phyloP scores from a whole-genome alignment of 1,140 invertebrate species.

The Onthophagus taurus region DNA sequence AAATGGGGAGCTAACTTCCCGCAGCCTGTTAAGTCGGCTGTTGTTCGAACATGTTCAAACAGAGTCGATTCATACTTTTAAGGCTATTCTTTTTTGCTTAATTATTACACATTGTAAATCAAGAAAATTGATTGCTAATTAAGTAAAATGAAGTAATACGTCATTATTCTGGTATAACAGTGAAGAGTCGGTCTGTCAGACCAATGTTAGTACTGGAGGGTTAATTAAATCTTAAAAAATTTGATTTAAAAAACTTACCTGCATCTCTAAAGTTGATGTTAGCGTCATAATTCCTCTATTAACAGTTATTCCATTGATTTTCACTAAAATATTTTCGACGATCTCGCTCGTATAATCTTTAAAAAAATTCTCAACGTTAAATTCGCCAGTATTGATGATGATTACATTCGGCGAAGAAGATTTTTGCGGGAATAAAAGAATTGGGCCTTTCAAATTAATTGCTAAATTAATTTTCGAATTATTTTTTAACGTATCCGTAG shows the following conservation, averaged over 20 bases:
- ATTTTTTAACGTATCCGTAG: constrained; percentile 44
- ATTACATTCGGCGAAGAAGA: constrained; percentile 71
- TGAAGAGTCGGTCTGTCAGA: too few relatives aligned
- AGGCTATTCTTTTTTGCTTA: too few relatives aligned
- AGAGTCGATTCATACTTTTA: too few relatives aligned
- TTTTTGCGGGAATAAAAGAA: constrained; percentile 68
- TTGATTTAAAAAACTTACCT: constrained; percentile 43
- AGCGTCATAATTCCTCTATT: constrained; percentile 64
- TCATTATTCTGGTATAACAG: too few relatives aligned
- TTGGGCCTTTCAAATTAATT: constrained; percentile 64
- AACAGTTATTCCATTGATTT: constrained; percentile 56
- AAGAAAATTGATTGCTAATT: too few relatives aligned
- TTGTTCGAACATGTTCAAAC: too few relatives aligned
- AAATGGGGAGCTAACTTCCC: too few relatives aligned
- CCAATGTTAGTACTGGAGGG: too few relatives aligned
- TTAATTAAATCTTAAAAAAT: too few relatives aligned
- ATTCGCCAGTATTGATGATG: constrained; percentile 64
- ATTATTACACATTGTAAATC: too few relatives aligned
- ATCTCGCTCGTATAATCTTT: constrained; percentile 46
- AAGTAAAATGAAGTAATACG: too few relatives aligned
- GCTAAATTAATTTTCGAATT: constrained; percentile 57
- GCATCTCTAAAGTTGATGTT: constrained; percentile 57
- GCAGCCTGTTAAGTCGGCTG: too few relatives aligned
- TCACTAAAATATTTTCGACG: constrained; percentile 62
- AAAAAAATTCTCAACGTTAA: constrained; percentile 73